Percentiles rank a stretch among this genome's conserved stretches.
phyloP scores from a whole-genome alignment of 2,797 vertebrate species.

The Odontamblyopus lacepedii region DNA sequence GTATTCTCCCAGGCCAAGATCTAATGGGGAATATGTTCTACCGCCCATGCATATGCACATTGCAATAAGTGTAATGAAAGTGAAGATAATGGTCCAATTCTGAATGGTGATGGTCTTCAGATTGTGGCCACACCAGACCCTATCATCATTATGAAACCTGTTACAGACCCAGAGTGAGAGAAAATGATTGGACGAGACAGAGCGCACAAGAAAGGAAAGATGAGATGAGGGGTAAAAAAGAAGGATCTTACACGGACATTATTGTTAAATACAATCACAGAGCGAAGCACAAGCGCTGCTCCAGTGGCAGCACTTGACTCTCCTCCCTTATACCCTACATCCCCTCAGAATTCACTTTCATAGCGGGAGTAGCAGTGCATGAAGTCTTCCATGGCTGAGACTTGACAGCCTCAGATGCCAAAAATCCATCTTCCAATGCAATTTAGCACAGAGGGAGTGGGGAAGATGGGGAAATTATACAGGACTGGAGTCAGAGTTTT shows the following conservation, averaged over 20 bases:
- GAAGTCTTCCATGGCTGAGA: slow-evolving; percentile 75
- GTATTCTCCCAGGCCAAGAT: slow-evolving; percentile 36
- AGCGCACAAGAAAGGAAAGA: slow-evolving; percentile 32
- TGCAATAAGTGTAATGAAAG: slow-evolving; percentile 67
- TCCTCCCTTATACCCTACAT: slow-evolving; percentile 67
- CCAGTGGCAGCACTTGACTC: slow-evolving; percentile 77
- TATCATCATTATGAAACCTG: slow-evolving; percentile 64
- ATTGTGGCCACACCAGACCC: slow-evolving; percentile 59
- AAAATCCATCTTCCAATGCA: slow-evolving; percentile 78
- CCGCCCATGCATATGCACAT: slow-evolving; percentile 58
- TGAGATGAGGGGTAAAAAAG: slow-evolving; percentile 14
- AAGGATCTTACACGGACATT: slow-evolving; percentile 49
- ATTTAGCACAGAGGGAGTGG: slow-evolving; percentile 78
- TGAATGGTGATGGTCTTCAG: slow-evolving; percentile 55
- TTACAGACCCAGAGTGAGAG: slow-evolving; percentile 33
- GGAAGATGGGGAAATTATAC: slow-evolving; percentile 86
- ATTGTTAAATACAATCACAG: slow-evolving; percentile 74
- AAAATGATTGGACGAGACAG: slow-evolving; percentile 33
- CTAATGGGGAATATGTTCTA: slow-evolving; percentile 57
- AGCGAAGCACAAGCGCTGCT: slow-evolving; percentile 65
- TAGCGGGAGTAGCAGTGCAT: slow-evolving; percentile 76
- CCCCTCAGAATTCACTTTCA: slow-evolving; percentile 79
- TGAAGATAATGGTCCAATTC: slow-evolving; percentile 60
- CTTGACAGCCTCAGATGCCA: slow-evolving; percentile 79
- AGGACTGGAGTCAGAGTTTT: slow-evolving; percentile 82